Evolutionary conservation across 2,888 invertebrate genomes (phyloP), one percentile per base, ranked within the genome.

Genomic region (Itoplectis maculator): DNA sequence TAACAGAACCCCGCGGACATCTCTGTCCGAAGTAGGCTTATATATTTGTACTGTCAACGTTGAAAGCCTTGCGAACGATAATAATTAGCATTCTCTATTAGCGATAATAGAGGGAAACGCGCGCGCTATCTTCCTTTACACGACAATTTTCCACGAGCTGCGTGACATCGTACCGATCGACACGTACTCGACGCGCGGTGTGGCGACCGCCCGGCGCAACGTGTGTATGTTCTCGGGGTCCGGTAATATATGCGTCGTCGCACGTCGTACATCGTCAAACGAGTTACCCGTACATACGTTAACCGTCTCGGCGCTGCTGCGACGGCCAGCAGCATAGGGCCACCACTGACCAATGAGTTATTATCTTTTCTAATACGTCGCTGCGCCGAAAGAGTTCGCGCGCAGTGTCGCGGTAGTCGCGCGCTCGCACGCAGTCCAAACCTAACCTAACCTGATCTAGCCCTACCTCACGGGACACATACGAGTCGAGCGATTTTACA

Each of bases 151-250:
- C 29, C 42, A 65, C n/a, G 65, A 74, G 70, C 74, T 74, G 78
- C 74, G 81, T 65, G 81, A 82, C 81, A 78, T 65, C 77, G 81
- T 18, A 74, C 66, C 81, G 77, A 78, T 81, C 81, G 81, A 81
- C 73, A 69, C 69, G 81, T 78, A 77, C 81, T 68, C 59, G 40
- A 47, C 29, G n/a, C 23, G n/a, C n/a, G 37, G 45, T 8, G n/a
- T n/a, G n/a, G n/a, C 13, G 42, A 49, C 45, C 54, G 63, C n/a
- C n/a, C n/a, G 40, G 37, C 54, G 18, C 11, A 76, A 80, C 47
- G 56, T 80, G 45, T 70, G n/a, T n/a, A n/a, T n/a, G n/a, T 76
- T 59, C 40, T 45, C 65, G 61, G 47, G 40, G 59, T 56, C 51
- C 29, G 29, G 29, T 76, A 81, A 81, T 77, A 37, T 81, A 81